Base-by-base conservation (phyloP, 2,888 invertebrate genomes). In the Drosophila neonasuta region DNA sequence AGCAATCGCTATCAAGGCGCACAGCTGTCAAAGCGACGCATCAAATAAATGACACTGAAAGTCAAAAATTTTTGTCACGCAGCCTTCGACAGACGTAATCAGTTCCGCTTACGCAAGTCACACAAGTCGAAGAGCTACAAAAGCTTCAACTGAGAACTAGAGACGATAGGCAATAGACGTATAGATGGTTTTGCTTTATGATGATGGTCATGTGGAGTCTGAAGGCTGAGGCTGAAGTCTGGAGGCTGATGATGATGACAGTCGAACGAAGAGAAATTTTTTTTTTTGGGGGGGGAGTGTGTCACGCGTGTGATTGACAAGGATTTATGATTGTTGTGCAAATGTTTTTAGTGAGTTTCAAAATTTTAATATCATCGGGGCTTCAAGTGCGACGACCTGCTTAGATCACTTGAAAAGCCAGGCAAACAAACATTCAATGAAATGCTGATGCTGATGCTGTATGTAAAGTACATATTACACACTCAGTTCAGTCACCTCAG, bases 241-340 rank as follows among this genome's bases (percentile, higher is more conserved):
- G 20, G 20, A 20, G 50, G 58, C 49, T 72, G 71, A 75, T 81
- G 80, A 80, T 83, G 83, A 86, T 83, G 83, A 74, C 81, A 76
- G 77, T 67, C 42, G 61, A 39, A 55, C 10, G 41, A 13, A 20
- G 55, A 34, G 65, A 17, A 58, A 36, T 52, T 68, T 34, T 34
- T 34, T 20, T 20, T 20, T 20, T 17, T 17, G 1, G 4, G 1
- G 20, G 71, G 71, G 59, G 74, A 68, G 46, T 63, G 74, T 75
- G 75, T 50, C 76, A 77, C 88, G 88, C 86, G 78, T 87, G 88
- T 83, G 83, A 87, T 87, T 87, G 88, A 88, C 87, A 80, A 71
- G 78, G 87, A 88, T 88, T 88, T 88, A 88, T 89, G 77, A 80
- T 85, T 85, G 82, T 81, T 78, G 74, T 64, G 69, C 63, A 74